Conservation (phyloP, 2,888 invertebrate genomes). For the Cerastis rubricosa region DNA sequence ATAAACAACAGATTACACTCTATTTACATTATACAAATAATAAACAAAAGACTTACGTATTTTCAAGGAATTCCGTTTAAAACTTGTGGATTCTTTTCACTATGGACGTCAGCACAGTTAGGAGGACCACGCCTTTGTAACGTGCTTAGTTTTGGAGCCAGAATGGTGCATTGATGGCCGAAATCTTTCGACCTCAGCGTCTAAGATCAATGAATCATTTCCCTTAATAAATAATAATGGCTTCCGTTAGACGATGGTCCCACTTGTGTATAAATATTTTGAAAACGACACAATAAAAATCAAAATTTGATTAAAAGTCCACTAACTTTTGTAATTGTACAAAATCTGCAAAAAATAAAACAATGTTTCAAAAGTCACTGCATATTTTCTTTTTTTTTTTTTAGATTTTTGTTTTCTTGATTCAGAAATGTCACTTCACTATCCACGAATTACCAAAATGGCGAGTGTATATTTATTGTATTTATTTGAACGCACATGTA, state of each 20-base stretch:
- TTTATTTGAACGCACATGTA: conserved; percentile 43
- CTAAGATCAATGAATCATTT: conserved; percentile 26
- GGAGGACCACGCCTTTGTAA: conserved; percentile 28
- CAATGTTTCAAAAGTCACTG: background rate
- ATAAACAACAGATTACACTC: conserved; percentile 27
- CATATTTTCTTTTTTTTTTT: background rate
- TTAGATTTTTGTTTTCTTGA: background rate
- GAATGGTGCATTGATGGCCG: conserved; percentile 12
- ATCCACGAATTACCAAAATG: conserved; percentile 23
- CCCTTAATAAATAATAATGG: conserved; percentile 24
- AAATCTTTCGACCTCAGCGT: conserved; percentile 19
- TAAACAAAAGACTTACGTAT: conserved; percentile 50
- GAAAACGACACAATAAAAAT: background rate
- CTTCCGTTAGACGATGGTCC: conserved; percentile 12
- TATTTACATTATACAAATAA: conserved; percentile 18
- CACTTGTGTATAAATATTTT: background rate
- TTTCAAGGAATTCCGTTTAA: conserved; percentile 12
- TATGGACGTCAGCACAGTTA: conserved; percentile 45
- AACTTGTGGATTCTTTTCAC: background rate
- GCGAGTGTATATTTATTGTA: background rate
- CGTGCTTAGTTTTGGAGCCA: conserved; percentile 6
- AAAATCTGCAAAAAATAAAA: background rate
- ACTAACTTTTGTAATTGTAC: background rate
- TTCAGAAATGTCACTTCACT: conserved; percentile 32
- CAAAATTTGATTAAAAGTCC: background rate